phyloP scores from a whole-genome alignment of 2,797 vertebrate genomes.

The Smutsia temminckii region DNA sequence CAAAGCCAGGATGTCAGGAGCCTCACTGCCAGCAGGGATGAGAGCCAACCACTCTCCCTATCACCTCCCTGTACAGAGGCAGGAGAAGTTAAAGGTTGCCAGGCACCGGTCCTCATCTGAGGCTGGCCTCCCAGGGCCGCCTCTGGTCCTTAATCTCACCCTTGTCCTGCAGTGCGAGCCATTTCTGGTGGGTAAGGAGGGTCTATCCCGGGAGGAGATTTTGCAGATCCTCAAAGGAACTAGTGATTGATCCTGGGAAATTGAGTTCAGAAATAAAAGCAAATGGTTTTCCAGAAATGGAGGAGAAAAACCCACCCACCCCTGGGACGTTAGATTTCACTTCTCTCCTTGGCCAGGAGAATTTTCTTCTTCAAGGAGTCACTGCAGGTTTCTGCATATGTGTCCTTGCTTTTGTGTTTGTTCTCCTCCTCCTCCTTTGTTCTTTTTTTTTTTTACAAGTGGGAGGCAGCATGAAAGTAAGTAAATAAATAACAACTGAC shows the following conservation, averaged over 20 bases:
- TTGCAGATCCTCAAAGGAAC: not conserved
- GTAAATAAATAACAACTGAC: not conserved
- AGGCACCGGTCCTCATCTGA: not conserved
- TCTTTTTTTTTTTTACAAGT: not conserved
- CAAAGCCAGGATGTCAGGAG: not conserved
- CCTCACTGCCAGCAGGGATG: not conserved
- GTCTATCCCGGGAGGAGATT: not conserved
- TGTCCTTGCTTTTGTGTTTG: not conserved
- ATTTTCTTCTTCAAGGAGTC: not conserved
- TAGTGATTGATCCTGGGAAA: not conserved
- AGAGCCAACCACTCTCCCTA: not conserved
- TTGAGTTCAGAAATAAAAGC: not conserved
- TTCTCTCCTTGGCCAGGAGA: not conserved
- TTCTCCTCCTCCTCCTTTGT: not conserved
- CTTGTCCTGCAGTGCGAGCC: not conserved
- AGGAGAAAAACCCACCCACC: too few relatives aligned
- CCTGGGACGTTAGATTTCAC: not conserved
- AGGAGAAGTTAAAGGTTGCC: not conserved
- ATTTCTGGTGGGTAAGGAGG: not conserved
- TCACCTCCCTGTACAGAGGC: accelerated
- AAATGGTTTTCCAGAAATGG: not conserved
- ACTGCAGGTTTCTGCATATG: accelerated
- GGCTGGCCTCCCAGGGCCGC: accelerated
- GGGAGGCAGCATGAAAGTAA: not conserved
- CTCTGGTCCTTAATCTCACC: not conserved